A percentile compares a stretch with the other conserved stretches of the same genome.
Evolutionary conservation across 92 coral and sea anemone species (phyloP).

Genomic region (Umimayanthus kanabou): DNA sequence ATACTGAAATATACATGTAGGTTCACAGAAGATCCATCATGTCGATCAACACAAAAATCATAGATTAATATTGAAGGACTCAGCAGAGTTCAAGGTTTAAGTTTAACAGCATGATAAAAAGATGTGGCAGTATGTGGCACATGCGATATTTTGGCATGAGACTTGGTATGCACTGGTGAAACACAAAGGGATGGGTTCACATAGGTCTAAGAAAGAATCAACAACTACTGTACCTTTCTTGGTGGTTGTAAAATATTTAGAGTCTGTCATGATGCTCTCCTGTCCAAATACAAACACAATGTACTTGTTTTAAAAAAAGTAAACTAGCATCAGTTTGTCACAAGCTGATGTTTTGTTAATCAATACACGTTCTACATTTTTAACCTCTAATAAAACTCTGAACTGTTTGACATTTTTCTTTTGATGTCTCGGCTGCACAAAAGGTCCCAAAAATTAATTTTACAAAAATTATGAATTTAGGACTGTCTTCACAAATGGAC

Average conservation of each 20-base stretch:
- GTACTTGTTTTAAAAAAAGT: too few relatives aligned
- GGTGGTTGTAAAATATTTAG: conserved; percentile 98
- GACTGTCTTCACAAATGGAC: too few relatives aligned
- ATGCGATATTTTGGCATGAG: not conserved
- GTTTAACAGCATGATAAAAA: too few relatives aligned
- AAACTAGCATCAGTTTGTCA: too few relatives aligned
- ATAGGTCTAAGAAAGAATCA: not conserved
- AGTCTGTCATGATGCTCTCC: conserved; percentile 87
- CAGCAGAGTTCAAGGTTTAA: not conserved
- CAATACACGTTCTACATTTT: too few relatives aligned
- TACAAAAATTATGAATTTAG: too few relatives aligned
- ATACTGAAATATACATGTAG: not conserved
- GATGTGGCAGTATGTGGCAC: not conserved
- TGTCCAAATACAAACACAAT: not conserved
- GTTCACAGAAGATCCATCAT: not conserved
- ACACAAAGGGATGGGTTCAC: not conserved
- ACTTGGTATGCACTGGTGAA: not conserved
- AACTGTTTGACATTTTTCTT: too few relatives aligned
- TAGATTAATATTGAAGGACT: not conserved
- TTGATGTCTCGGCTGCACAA: too few relatives aligned
- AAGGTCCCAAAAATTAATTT: too few relatives aligned
- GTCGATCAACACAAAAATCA: not conserved
- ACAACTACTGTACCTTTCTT: conserved; percentile 79
- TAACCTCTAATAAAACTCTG: too few relatives aligned
- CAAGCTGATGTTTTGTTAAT: too few relatives aligned